A percentile compares a stretch with the other conserved stretches of the same genome.
Evolutionary conservation across 2,113 vertebrate genomes (phyloP).

Genomic region (Sturnira hondurensis): DNA sequence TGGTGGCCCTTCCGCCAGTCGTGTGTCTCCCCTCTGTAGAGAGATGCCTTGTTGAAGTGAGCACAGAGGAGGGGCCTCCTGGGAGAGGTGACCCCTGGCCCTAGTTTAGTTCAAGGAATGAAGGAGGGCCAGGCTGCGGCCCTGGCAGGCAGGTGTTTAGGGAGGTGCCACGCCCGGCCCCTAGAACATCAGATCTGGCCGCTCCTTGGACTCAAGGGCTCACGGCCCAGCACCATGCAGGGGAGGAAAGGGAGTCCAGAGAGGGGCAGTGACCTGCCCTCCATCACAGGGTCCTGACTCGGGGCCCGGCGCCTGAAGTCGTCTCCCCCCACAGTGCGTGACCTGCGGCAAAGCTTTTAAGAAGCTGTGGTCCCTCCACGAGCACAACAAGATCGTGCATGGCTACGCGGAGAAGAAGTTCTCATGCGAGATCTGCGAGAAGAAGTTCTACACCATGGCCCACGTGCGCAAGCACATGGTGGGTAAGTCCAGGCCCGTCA

Average conservation of each 20-base stretch:
- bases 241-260: background rate
- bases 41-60: background rate
- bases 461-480: slow-evolving; percentile 99
- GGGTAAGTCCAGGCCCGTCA: slow-evolving; percentile 84
- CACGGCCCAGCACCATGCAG: background rate
- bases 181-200: too few species aligned
- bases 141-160: background rate
- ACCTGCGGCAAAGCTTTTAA: slow-evolving; percentile 96
- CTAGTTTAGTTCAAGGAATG: background rate
- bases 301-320: background rate
- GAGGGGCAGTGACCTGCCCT: background rate
- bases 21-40: background rate
- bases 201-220: background rate
- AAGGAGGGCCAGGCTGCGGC: background rate
- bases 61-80: background rate
- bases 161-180: background rate
- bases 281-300: background rate
- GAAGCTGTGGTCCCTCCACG: slow-evolving; percentile 95
- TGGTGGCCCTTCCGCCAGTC: background rate
- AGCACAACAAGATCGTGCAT: slow-evolving; percentile 95
- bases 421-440: slow-evolving; percentile 96
- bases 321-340: slow-evolving; percentile 83
- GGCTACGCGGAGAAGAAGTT: slow-evolving; percentile 96
- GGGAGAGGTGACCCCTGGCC: background rate
- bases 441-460: slow-evolving; percentile 98